A percentile compares a stretch with the other conserved stretches of the same genome.
These are phyloP conservation scores for Trematocara stigmaticum DNA, from an alignment of 2,113 vertebrate species.

Conservation along the genomic window DNA sequence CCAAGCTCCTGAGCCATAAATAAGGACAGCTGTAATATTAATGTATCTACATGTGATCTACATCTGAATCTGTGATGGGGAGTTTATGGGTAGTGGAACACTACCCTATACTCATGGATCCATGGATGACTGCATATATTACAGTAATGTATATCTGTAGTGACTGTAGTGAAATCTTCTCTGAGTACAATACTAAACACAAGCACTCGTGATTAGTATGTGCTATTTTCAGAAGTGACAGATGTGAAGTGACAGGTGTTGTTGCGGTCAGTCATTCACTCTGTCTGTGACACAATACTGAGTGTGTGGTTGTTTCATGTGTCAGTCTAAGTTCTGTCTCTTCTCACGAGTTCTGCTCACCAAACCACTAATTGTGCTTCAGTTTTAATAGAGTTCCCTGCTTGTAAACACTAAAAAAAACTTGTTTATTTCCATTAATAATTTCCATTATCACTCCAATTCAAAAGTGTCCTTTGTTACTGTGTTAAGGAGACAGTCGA, in stretches of 20 bases:
- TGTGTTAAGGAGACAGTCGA: neutral
- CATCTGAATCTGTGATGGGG: neutral
- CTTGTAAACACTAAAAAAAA: neutral
- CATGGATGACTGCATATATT: neutral
- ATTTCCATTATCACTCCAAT: neutral
- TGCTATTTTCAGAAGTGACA: conserved; percentile 20
- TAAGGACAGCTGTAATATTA: neutral
- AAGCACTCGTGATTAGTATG: neutral
- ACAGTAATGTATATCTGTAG: neutral
- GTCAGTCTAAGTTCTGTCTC: neutral
- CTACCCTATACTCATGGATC: neutral
- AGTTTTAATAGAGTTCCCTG: neutral
- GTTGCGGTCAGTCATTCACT: neutral
- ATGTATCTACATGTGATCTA: neutral
- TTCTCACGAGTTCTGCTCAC: neutral
- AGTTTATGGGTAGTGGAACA: neutral
- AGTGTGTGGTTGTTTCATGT: neutral
- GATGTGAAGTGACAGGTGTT: conserved; percentile 17
- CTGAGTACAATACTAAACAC: neutral
- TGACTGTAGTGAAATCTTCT: neutral
- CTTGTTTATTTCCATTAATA: neutral
- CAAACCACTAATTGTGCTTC: neutral
- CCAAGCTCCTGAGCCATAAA: neutral
- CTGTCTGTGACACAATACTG: neutral
- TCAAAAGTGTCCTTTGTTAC: neutral